A percentile compares a stretch with the other conserved stretches of the same genome.
Conservation (phyloP, 2,113 vertebrate genomes). For the Dasyurus viverrinus region DNA sequence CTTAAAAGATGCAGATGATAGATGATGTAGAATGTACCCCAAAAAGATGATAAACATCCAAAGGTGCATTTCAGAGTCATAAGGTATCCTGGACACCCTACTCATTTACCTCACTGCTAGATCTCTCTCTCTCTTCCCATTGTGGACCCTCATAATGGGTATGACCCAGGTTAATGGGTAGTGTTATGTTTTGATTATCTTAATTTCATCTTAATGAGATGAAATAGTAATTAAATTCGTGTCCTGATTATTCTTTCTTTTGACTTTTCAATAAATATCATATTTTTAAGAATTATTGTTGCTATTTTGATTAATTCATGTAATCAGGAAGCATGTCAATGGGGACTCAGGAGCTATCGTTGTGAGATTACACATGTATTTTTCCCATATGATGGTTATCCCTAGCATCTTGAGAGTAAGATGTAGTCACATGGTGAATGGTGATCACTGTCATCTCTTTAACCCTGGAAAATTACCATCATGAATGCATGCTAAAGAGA, state of each 20-base stretch:
- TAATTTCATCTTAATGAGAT: too few relatives aligned
- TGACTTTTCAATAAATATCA: background rate
- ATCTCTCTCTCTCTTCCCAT: too few relatives aligned
- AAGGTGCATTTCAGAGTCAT: background rate
- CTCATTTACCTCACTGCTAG: too few relatives aligned
- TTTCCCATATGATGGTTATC: background rate
- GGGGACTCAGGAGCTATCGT: background rate
- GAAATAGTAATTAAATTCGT: background rate
- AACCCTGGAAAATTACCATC: background rate
- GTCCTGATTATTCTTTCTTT: background rate
- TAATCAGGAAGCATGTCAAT: background rate
- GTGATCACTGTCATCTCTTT: background rate
- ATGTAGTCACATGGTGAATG: background rate
- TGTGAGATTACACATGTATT: background rate
- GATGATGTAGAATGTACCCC: background rate
- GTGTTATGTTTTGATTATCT: background rate
- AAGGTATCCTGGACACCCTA: too few relatives aligned
- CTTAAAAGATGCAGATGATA: background rate
- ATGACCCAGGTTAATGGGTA: background rate
- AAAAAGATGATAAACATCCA: background rate
- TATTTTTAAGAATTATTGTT: background rate
- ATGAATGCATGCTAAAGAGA: background rate
- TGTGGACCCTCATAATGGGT: too few relatives aligned
- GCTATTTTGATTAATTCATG: background rate
- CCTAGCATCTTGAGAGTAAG: background rate